phyloP scores from a whole-genome alignment of 2,888 invertebrate genomes.

The Rhingia rostrata region DNA sequence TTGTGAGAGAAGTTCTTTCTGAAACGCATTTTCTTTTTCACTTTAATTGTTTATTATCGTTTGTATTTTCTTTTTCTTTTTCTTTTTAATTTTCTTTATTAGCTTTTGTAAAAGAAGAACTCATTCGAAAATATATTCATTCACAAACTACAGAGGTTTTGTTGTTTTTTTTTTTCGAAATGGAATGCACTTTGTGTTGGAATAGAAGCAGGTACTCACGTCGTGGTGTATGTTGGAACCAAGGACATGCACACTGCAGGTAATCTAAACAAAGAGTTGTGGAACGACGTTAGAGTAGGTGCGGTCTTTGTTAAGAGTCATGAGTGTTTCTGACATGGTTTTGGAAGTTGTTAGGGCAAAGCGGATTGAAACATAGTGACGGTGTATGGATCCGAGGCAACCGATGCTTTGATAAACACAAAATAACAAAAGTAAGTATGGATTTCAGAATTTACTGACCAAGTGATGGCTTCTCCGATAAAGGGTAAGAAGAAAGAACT shows the following conservation, averaged over 20 bases:
- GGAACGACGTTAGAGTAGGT: too few relatives aligned
- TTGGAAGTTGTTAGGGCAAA: too few relatives aligned
- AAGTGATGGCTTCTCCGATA: too few relatives aligned
- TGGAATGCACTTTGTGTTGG: neutral
- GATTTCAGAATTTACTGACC: too few relatives aligned
- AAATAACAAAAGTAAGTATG: too few relatives aligned
- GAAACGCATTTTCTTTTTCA: slow-evolving; percentile 50
- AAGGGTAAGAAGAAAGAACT: too few relatives aligned
- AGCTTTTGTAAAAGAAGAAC: slow-evolving; percentile 56
- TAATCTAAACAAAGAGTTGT: too few relatives aligned
- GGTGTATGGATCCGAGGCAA: too few relatives aligned
- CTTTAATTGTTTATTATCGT: slow-evolving; percentile 33
- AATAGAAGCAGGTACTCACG: slow-evolving; percentile 1
- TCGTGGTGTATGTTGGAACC: neutral
- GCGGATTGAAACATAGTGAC: too few relatives aligned
- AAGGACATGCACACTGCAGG: neutral
- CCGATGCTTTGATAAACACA: too few relatives aligned
- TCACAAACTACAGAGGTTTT: slow-evolving; percentile 38
- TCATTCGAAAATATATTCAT: slow-evolving; percentile 54
- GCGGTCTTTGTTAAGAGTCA: too few relatives aligned
- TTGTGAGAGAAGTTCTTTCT: slow-evolving; percentile 34
- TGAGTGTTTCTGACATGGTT: too few relatives aligned
- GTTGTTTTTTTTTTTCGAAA: slow-evolving; percentile 4
- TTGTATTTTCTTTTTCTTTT: slow-evolving; percentile 20
- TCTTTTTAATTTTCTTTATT: slow-evolving; percentile 7